Base-by-base conservation (phyloP, 2,888 invertebrate genomes). In the Hypsopygia costalis region DNA sequence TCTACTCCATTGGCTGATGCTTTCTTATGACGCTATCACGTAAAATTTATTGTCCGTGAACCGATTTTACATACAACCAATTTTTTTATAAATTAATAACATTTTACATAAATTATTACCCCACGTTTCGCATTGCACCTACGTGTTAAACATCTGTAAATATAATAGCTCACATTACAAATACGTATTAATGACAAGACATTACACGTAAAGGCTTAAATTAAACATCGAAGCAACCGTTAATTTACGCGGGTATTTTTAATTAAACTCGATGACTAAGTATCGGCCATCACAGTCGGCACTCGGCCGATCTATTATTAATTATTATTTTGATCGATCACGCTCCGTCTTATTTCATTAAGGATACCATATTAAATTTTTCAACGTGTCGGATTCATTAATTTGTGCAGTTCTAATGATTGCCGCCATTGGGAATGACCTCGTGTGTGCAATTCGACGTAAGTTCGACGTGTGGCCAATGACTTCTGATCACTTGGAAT, bases 211-310 rank as follows among this genome's bases (percentile, higher is more conserved):
- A 8, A 11, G 11, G 31, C 10, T 10, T 11, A 11, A 11, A 8
- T 11, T 31, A 31, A 10, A 31, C 8, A 11, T 11, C 31, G 32
- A 33, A 25, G 69, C 69, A 80, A 73, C 80, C 81, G 79, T 82
- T 83, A 80, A 82, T 82, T 85, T 81, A 62, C 50, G 65, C 69
- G 66, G 73, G 70, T 67, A 73, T 80, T 86, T 85, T 87, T 87
- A 88, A 88, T 87, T 88, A 86, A 86, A 85, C 71, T 61, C 81
- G 82, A 88, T 88, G 88, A 86, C 88, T 85, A 81, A 82, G 87
- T 81, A 73, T 65, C 63, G 67, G 72, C 79, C 78, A 80, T 81
- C 81, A 80, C 79, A 65, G 73, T 71, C 72, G 75, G 69, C 67
- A 65, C 66, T 70, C 67, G 69, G 66, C 66, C 75, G 74, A 77